A percentile compares a stretch with the other conserved stretches of the same genome.
Evolutionary conservation across 1,140 invertebrate genomes (phyloP).

Genomic region (Monomorium pharaonis): DNA sequence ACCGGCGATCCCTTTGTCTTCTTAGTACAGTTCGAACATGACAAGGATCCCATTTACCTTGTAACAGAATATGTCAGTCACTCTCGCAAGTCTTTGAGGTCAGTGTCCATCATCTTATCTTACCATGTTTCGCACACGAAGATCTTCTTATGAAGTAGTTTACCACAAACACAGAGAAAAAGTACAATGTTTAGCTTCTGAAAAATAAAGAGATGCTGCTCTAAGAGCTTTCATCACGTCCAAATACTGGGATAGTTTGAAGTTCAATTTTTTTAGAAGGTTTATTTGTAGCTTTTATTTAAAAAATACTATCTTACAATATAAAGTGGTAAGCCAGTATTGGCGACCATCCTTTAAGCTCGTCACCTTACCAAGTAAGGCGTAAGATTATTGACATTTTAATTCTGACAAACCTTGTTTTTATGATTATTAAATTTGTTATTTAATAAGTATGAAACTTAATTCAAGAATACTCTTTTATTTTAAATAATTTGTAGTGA

Average conservation of each 20-base stretch:
- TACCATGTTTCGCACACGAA: constrained; percentile 29
- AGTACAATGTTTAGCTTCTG: too few species aligned
- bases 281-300: too few species aligned
- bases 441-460: not conserved
- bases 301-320: too few species aligned
- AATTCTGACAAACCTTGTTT: not conserved
- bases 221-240: too few species aligned
- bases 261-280: too few species aligned
- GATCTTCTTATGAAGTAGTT: constrained; percentile 14
- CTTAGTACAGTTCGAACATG: constrained; percentile 32
- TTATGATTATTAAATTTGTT: not conserved
- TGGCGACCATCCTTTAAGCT: too few species aligned
- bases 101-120: constrained; percentile 29
- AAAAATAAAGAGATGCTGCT: too few species aligned
- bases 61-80: constrained; percentile 52
- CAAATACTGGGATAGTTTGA: too few species aligned
- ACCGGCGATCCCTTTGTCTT: not conserved
- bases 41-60: constrained; percentile 49
- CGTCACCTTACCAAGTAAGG: not conserved
- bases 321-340: too few species aligned
- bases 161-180: too few species aligned
- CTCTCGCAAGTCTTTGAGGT: constrained; percentile 32
- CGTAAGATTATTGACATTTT: too few species aligned
- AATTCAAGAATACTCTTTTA: not conserved
- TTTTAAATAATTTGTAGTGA: not conserved